phyloP scores from a whole-genome alignment of 2,113 vertebrate species.

The Ancistrus triradiatus region DNA sequence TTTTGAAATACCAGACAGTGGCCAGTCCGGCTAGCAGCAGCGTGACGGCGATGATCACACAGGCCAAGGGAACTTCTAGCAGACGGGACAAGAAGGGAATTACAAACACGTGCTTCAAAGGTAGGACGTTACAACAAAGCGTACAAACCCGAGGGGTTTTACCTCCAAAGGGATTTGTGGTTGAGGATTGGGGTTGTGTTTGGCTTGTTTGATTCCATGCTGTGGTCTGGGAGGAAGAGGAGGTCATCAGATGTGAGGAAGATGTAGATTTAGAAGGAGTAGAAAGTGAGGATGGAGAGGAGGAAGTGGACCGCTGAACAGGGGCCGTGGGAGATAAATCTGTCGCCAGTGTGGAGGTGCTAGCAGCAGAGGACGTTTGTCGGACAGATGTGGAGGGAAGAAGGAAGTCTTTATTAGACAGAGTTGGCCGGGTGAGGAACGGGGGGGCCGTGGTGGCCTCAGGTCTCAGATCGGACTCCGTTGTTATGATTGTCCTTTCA shows the following conservation, averaged over 20 bases:
- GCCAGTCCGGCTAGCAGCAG: background rate
- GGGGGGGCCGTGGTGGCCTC: background rate
- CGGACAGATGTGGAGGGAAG: constrained; percentile 2
- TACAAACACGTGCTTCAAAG: too few species aligned
- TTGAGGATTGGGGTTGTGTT: too few species aligned
- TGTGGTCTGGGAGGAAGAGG: too few species aligned
- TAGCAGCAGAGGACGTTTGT: constrained; percentile 17
- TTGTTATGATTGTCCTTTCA: constrained; percentile 7
- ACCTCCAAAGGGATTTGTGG: too few species aligned
- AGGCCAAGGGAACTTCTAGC: background rate
- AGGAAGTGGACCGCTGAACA: background rate
- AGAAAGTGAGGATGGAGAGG: background rate
- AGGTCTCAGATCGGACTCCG: background rate
- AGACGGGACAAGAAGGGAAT: too few species aligned
- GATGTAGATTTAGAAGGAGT: constrained; percentile 9
- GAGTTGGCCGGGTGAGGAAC: constrained; percentile 9
- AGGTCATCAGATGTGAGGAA: background rate
- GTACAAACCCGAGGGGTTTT: background rate
- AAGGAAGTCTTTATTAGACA: constrained; percentile 1
- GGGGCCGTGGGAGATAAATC: background rate
- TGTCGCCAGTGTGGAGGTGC: constrained; percentile 12
- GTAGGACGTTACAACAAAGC: background rate
- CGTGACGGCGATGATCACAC: background rate
- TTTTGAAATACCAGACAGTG: background rate
- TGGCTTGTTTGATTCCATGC: too few species aligned